Evolutionary conservation across 2,113 vertebrate genomes (phyloP), one percentile per base, ranked within the genome.

Genomic region (Parus major): DNA sequence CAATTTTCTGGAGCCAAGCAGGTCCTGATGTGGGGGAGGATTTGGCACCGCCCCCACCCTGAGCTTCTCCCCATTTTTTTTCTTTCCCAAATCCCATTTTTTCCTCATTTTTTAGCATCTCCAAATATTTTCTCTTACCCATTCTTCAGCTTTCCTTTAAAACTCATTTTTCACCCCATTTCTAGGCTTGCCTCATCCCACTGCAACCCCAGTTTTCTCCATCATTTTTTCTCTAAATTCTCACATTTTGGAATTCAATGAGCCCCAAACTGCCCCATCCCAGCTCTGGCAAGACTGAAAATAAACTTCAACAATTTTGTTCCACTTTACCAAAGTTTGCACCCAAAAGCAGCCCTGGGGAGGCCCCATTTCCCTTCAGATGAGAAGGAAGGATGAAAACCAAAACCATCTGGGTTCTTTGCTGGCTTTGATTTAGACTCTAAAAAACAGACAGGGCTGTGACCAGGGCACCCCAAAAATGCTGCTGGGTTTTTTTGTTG

Each of bases 211-310:
- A 2, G 1, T 52, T 33, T 55, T 33, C 8, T 46, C 35, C 68
- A 15, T 13, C 2, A 8, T 55, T 77, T 86, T 7, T 71, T 79
- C 33, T 46, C 33, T 13, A 59, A 75, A 75, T 9, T 7, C 10
- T 39, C 15, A 18, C 2, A 17, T 66, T 39, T 59, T 6, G 36
- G 42, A 35, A 10, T 57, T 69, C 22, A 15, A 0, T 3, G 9
- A 66, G 0, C 31, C 44, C 57, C 29, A 19, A 18, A 66, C 28
- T 0, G 0, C 19, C 60, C 33, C 20, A 24, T 18, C 22, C 27
- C 2, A 0, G 33, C 1, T 33, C 61, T 4, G 3, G 5, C 20
- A 18, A 11, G 2, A 16, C 2, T 39, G 12, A 69, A 69, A 77
- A 72, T 28, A 20, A 25, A 7, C 8, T 44, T 39, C 18, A 15